Percentiles rank a stretch among this genome's conserved stretches.
These are phyloP conservation scores for Corticium candelabrum DNA, from an alignment of 37 sponge, comb jelly and placozoan species.

Conservation along the genomic window DNA sequence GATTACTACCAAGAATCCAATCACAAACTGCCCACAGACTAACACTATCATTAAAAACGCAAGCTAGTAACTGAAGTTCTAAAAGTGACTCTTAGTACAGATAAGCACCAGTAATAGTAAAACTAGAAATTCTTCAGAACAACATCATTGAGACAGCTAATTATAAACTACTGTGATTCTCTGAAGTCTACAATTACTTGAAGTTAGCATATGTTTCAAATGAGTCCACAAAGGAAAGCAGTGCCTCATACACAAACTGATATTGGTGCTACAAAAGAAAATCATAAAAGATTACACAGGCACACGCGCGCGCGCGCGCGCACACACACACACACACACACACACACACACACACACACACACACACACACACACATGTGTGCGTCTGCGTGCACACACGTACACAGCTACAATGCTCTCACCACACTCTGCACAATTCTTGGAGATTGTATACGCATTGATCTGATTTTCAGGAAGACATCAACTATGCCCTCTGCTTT, in stretches of 20 bases:
- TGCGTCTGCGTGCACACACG: not conserved
- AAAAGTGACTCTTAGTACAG: no score
- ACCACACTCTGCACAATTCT: slow-evolving; percentile 37
- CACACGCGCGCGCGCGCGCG: not conserved
- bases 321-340: not conserved
- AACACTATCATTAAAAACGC: no score
- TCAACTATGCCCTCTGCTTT: slow-evolving; percentile 56
- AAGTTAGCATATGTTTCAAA: slow-evolving; percentile 42
- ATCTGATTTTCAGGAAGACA: slow-evolving; percentile 51
- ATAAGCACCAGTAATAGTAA: no score
- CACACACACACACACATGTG: not conserved
- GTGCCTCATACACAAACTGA: slow-evolving; percentile 47
- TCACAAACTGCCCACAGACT: no score
- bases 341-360: not conserved
- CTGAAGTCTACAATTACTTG: no score
- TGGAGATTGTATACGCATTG: slow-evolving; percentile 35
- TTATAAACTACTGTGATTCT: no score
- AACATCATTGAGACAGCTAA: no score
- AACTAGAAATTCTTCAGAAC: no score
- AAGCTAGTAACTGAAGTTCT: no score
- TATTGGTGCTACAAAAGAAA: slow-evolving; percentile 53
- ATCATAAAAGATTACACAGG: not conserved
- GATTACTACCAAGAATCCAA: no score
- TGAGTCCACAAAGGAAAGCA: slow-evolving; percentile 41
- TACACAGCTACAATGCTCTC: not conserved